Percentiles rank a stretch among this genome's conserved stretches.
Conservation (phyloP, 2,113 vertebrate genomes). For the Pantherophis guttatus region DNA sequence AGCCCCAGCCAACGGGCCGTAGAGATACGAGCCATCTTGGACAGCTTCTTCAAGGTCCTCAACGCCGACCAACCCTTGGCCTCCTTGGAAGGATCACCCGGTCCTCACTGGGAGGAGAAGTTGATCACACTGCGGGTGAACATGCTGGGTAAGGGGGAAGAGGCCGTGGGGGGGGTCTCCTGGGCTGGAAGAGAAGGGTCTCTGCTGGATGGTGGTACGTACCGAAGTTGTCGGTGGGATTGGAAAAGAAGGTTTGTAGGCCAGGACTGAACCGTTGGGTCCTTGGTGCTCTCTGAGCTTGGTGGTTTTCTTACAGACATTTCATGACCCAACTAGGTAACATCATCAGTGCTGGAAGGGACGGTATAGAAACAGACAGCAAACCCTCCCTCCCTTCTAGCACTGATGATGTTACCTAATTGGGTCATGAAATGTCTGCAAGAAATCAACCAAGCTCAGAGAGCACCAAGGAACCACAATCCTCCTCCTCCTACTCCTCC, state of each 20-base stretch:
- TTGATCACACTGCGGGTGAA: conserved; percentile 79
- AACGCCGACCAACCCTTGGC: conserved; percentile 79
- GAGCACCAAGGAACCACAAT: background rate
- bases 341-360: too few species aligned
- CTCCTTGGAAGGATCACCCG: conserved; percentile 35
- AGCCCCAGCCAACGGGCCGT: conserved; percentile 76
- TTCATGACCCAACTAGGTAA: too few species aligned
- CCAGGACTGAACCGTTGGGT: background rate
- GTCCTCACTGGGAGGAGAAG: conserved; percentile 73
- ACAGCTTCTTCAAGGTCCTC: conserved; percentile 87
- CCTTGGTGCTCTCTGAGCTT: too few species aligned
- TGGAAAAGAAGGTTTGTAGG: background rate
- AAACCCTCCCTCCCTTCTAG: background rate
- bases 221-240: background rate
- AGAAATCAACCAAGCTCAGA: background rate
- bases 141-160: conserved; percentile 85
- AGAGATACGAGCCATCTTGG: conserved; percentile 81
- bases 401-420: background rate
- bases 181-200: too few species aligned
- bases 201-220: background rate
- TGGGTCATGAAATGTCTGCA: too few species aligned
- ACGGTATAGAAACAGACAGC: background rate
- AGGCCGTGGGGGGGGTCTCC: rapidly evolving
- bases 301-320: too few species aligned
- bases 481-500: too few species aligned